Conservation (phyloP, 2,113 vertebrate genomes). For the Caracal caracal region DNA sequence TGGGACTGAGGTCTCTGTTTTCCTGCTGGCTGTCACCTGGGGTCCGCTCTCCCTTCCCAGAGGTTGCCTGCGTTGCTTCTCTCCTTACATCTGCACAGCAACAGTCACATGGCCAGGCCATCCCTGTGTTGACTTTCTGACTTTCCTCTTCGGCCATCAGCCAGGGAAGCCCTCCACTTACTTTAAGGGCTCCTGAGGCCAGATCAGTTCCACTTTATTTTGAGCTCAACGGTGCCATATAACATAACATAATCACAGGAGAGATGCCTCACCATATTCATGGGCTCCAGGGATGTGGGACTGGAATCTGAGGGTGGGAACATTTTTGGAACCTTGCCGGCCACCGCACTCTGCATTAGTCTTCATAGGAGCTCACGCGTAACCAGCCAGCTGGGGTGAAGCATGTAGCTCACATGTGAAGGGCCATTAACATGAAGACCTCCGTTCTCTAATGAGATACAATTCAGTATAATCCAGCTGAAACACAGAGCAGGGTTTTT, state of each 20-base stretch:
- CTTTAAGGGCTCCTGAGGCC: neutral
- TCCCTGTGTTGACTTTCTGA: neutral
- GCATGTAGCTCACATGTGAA: neutral
- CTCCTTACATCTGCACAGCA: neutral
- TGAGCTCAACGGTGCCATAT: neutral
- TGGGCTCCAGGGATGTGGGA: neutral
- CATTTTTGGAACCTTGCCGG: neutral
- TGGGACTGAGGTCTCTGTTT: neutral
- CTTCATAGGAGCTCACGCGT: neutral
- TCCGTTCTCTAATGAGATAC: slow-evolving; percentile 1
- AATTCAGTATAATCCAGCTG: neutral
- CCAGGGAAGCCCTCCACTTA: neutral
- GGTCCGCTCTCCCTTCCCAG: neutral
- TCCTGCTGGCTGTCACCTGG: neutral
- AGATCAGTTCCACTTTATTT: neutral
- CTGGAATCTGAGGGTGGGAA: neutral
- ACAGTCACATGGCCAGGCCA: neutral
- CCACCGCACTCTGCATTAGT: neutral
- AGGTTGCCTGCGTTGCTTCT: neutral
- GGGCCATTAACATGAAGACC: neutral
- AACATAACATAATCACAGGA: neutral
- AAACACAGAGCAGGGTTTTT: neutral
- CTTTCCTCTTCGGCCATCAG: neutral
- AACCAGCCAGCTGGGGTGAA: neutral
- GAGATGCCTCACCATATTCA: neutral